phyloP scores from a whole-genome alignment of 2,797 vertebrate genomes.

The Sebastes elongatus region DNA sequence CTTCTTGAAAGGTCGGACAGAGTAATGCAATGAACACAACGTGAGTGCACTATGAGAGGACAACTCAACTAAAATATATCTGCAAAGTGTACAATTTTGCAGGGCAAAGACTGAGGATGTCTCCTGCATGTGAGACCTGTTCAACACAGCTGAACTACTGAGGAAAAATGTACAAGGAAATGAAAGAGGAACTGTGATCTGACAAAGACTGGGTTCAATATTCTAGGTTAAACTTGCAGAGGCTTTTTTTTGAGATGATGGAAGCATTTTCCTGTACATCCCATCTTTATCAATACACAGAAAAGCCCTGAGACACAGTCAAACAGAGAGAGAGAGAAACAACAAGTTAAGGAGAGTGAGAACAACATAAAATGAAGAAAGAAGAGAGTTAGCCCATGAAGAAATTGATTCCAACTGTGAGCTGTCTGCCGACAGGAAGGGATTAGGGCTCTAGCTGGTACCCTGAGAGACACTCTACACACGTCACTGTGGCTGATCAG shows the following conservation, averaged over 20 bases:
- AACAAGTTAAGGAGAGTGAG: neutral
- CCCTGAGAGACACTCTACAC: constrained; percentile 42
- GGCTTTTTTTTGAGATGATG: neutral
- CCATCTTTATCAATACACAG: neutral
- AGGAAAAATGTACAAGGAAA: neutral
- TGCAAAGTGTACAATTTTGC: neutral
- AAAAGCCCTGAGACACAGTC: neutral
- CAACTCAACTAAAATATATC: neutral
- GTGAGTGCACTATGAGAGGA: neutral
- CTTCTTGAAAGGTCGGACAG: neutral
- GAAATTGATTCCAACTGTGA: constrained; percentile 46
- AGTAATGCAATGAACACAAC: neutral
- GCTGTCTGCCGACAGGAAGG: constrained; percentile 43
- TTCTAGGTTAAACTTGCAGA: neutral
- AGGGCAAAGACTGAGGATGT: neutral
- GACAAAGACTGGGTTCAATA: neutral
- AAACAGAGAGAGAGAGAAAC: neutral
- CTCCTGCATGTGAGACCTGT: neutral
- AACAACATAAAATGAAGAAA: neutral
- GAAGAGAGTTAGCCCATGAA: constrained; percentile 5
- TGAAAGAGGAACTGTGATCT: neutral
- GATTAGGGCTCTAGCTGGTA: constrained; percentile 61
- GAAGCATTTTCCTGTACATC: neutral
- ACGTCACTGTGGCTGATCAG: constrained; percentile 71
- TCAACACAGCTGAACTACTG: neutral